Evolutionary conservation across 1,140 invertebrate species (phyloP), one percentile per base, ranked within the genome.

Genomic region (Zaprionus gabonicus): DNA sequence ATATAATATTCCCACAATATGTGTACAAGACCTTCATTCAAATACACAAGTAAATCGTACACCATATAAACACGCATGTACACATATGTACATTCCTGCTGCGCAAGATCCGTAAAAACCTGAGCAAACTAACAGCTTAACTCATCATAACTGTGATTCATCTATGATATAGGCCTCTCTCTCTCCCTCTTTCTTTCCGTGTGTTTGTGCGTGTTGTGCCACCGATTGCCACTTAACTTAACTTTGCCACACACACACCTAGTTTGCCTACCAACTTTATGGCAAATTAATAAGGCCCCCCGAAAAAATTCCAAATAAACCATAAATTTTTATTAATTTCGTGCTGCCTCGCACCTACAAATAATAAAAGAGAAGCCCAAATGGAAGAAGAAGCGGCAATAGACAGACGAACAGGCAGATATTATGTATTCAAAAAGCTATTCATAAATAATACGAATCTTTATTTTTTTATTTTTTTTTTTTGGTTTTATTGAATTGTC

Each of bases 311-410:
- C 68, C 81, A 81, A 88, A 88, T 88, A 78, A 88, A 81, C 81
- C 83, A 87, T 88, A 87, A 88, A 87, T 75, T 87, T 86, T 87
- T 83, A 87, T 88, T 88, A 87, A 88, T 87, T 81, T 88, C 74
- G 46, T 36, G 77, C 81, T 80, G 68, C 65, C 79, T 73, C 66
- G 56, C 66, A 58, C 27, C 65, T 28, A 25, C 62, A 49, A 56
- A 41, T 27, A 25, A 51, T 51, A 51, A 51, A 25, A 23, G 46
- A 51, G 46, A 51, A 51, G 46, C 17, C 25, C 20, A 10, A 1
- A n/a, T 10, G 23, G n/a, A 10, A 51, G 20, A 4, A 51, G 46
- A 12, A 7, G 20, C 5, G 25, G 7, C 38, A 9, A 68, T 56
- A 51, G 17, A 44, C 64, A 66, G 15, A 65, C 62, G 46, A 13